Evolutionary conservation across 1,140 invertebrate species (phyloP).

Genomic region (Watersipora subatra): DNA sequence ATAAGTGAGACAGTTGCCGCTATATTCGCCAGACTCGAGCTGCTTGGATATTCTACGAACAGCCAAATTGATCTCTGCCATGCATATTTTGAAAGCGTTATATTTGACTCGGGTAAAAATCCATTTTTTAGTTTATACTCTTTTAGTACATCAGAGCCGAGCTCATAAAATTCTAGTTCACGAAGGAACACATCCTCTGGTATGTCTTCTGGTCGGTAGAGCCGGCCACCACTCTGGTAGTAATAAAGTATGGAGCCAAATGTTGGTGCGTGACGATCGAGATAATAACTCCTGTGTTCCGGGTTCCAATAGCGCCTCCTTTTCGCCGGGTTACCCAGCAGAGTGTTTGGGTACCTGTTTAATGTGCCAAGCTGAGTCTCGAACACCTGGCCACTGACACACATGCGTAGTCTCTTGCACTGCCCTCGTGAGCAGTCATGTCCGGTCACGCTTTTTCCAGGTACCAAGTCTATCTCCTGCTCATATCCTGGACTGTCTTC

Average conservation of each 20-base stretch:
- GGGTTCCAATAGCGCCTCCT: constrained; percentile 78
- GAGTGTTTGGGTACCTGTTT: constrained; percentile 63
- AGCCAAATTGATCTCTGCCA: constrained; percentile 24
- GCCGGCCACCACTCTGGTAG: constrained; percentile 92
- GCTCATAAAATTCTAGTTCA: constrained; percentile 37
- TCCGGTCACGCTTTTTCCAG: not conserved
- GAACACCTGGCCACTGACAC: constrained; percentile 92
- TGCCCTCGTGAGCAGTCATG: constrained; percentile 56
- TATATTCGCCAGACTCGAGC: constrained; percentile 25
- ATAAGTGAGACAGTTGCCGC: constrained; percentile 28
- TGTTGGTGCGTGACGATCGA: constrained; percentile 93
- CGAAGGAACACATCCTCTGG: constrained; percentile 53
- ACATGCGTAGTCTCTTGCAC: constrained; percentile 83
- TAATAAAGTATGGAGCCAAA: constrained; percentile 84
- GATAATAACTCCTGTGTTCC: constrained; percentile 95
- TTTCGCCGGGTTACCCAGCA: constrained; percentile 84
- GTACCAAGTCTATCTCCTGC: not conserved
- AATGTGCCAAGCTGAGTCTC: constrained; percentile 89
- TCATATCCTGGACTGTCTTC: not conserved
- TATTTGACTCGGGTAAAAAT: constrained; percentile 10
- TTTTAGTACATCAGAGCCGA: constrained; percentile 28
- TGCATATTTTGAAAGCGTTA: constrained; percentile 15
- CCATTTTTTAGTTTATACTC: constrained; percentile 23
- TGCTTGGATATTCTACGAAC: constrained; percentile 33
- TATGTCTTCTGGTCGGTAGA: constrained; percentile 91